phyloP scores from a whole-genome alignment of 2,113 vertebrate species.

The Engystomops pustulosus region DNA sequence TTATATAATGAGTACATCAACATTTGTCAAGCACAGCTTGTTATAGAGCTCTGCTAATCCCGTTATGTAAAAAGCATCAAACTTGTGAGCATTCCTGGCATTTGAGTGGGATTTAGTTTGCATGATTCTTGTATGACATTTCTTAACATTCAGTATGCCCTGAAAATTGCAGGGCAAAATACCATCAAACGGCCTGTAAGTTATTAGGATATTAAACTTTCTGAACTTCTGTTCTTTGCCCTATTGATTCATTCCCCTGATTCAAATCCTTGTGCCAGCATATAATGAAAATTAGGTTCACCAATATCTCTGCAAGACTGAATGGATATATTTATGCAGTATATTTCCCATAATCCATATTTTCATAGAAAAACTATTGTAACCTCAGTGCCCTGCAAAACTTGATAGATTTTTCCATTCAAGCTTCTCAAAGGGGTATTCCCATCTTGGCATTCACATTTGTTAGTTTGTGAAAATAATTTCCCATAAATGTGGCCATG shows the following conservation, averaged over 20 bases:
- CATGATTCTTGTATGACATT: conserved; percentile 24
- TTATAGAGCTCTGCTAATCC: conserved; percentile 49
- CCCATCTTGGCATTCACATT: too few relatives aligned
- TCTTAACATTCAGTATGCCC: background rate
- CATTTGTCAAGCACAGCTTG: conserved; percentile 56
- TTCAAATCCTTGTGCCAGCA: background rate
- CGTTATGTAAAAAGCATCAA: conserved; percentile 34
- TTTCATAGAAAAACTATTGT: too few relatives aligned
- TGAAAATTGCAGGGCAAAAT: background rate
- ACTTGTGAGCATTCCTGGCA: conserved; percentile 37
- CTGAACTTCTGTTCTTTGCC: background rate
- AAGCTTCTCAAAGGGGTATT: too few relatives aligned
- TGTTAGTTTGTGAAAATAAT: too few relatives aligned
- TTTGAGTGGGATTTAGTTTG: conserved; percentile 35
- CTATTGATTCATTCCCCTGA: background rate
- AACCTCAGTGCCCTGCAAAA: too few relatives aligned
- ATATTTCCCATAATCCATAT: too few relatives aligned
- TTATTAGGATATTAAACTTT: background rate
- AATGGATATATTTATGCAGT: too few relatives aligned
- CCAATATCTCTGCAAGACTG: too few relatives aligned
- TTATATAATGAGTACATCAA: conserved; percentile 53
- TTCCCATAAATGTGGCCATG: too few relatives aligned
- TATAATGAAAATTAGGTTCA: too few relatives aligned
- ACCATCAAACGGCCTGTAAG: background rate
- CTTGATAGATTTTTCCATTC: too few relatives aligned